A percentile compares a stretch with the other conserved stretches of the same genome.
These are phyloP conservation scores for Paramormyrops kingsleyae DNA, from an alignment of 2,113 vertebrate species.

Conservation along the genomic window DNA sequence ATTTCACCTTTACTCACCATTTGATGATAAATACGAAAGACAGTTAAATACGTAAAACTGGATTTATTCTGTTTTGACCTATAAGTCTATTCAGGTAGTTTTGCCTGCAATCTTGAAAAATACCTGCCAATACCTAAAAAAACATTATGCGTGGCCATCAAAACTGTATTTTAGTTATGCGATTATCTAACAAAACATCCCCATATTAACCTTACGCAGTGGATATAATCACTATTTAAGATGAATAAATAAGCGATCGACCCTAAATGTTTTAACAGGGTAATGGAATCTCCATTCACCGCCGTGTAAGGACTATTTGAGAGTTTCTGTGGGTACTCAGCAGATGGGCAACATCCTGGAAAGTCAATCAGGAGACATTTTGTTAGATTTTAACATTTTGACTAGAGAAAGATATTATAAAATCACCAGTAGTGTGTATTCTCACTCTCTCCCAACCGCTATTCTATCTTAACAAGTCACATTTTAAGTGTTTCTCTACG, in stretches of 20 bases:
- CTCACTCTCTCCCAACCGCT: neutral
- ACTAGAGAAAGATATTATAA: neutral
- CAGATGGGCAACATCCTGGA: neutral
- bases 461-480: neutral
- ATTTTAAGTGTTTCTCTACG: neutral
- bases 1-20: neutral
- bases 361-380: neutral
- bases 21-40: neutral
- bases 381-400: neutral
- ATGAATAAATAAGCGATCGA: neutral
- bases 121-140: neutral
- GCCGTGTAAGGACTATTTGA: conserved; percentile 12
- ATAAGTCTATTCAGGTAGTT: neutral
- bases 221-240: neutral
- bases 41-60: neutral
- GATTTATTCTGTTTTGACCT: neutral
- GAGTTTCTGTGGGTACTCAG: neutral
- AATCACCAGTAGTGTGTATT: neutral
- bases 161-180: neutral
- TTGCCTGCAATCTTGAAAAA: neutral
- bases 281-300: conserved; percentile 22
- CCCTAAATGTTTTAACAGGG: conserved; percentile 5
- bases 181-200: neutral
- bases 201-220: neutral
- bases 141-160: neutral